Percentiles rank a stretch among this genome's conserved stretches.
Conservation (phyloP, 1,140 invertebrate genomes). For the Rhizoglyphus robini region DNA sequence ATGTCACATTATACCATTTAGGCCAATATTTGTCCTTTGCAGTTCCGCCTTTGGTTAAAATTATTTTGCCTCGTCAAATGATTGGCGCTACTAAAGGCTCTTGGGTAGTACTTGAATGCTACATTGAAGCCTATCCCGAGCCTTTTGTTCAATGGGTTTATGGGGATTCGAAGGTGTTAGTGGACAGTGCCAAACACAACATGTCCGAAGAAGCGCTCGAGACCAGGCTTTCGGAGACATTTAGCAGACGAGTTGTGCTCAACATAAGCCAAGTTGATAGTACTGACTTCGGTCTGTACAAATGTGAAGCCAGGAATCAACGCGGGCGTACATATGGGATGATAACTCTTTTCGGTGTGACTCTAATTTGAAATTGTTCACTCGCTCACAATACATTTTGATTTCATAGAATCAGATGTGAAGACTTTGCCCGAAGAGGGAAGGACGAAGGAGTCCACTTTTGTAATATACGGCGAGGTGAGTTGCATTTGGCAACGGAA, state of each 20-base stretch:
- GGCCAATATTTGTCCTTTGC: constrained; percentile 19
- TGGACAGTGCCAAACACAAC: constrained; percentile 35
- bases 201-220: constrained; percentile 21
- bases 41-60: constrained; percentile 67
- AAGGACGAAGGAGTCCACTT: not conserved
- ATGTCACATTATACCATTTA: not conserved
- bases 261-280: constrained; percentile 51
- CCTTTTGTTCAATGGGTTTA: constrained; percentile 71
- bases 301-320: constrained; percentile 69
- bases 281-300: constrained; percentile 55
- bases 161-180: constrained; percentile 53
- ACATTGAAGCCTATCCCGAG: constrained; percentile 74
- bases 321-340: constrained; percentile 58
- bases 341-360: constrained; percentile 53
- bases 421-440: not conserved
- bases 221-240: not conserved
- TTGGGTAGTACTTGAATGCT: constrained; percentile 58
- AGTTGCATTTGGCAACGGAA: not conserved
- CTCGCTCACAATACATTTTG: not conserved
- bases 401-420: not conserved
- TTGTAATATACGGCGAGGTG: constrained; percentile 17
- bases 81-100: constrained; percentile 54
- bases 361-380: not conserved
- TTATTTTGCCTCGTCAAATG: constrained; percentile 48
- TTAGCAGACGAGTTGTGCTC: constrained; percentile 46